Base-by-base conservation (phyloP, 2,113 vertebrate species). In the Lamprologus ornatipinnis region DNA sequence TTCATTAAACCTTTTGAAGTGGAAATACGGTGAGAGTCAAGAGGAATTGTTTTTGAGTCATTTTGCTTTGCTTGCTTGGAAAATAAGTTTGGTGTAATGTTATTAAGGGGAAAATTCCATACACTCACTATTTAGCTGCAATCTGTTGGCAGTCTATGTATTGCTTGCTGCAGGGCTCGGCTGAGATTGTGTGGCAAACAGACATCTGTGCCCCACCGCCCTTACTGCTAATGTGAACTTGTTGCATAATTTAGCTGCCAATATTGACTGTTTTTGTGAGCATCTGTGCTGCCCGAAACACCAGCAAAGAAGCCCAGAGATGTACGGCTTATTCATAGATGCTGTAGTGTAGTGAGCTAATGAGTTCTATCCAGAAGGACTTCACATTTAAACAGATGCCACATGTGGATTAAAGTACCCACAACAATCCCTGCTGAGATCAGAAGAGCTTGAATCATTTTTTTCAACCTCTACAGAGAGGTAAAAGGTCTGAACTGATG, bases 1-100 rank as follows among this genome's bases (percentile, higher is more conserved):
- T 98, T 98, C 86, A 97, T 97, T 82, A 97, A 98, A 85, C 96
- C 97, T 68, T 96, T 97, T 15, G 97, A 98, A 87, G 95, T 84
- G 9, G 96, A 97, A 91, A 97, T 98, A 90, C 95, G 95, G 97
- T 98, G 91, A 96, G 83, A 54, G 12, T 80, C 14, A 5, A 42
- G 19, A 37, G 21, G 42, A 82, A 51, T 31, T 47, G 14, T 28
- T 49, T 31, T 31, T 23, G 57, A 15, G 15, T 78, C 19, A 78
- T 78, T 49, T 78, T 51, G 4, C 70, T 49, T 31, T 78, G 42
- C 9, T 78, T 31, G 6, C 73, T 51, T 12, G 15, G 10, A 78
- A 78, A 49, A 49, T 75, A 17, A 12, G 15, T 31, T 78, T 12
- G 28, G 42, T 78, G 7, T 49, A 13, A 73, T 26, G 68, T 78